Percentiles rank a stretch among this genome's conserved stretches.
These are phyloP conservation scores for Elmis aenea DNA, from an alignment of 2,888 invertebrate species.

Conservation along the genomic window DNA sequence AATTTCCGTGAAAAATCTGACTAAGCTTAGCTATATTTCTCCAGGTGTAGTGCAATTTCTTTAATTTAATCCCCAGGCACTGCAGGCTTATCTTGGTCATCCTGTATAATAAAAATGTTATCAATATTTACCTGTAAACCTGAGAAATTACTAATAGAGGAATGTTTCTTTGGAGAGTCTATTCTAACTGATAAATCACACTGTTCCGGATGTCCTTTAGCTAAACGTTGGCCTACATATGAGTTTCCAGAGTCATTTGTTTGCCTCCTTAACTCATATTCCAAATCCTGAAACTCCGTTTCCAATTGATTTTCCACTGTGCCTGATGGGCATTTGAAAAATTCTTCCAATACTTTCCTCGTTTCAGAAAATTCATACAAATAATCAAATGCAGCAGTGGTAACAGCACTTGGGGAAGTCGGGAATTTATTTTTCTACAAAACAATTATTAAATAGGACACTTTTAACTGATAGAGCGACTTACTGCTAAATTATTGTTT, in stretches of 20 bases:
- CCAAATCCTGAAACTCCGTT: slow-evolving; percentile 60
- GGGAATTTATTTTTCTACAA: slow-evolving; percentile 4
- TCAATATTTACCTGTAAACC: slow-evolving; percentile 52
- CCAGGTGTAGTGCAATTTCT: too few species aligned
- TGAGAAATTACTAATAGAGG: slow-evolving; percentile 54
- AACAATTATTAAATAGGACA: neutral
- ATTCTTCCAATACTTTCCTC: slow-evolving; percentile 85
- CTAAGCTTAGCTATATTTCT: too few species aligned
- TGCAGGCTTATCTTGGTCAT: too few species aligned
- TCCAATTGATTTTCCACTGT: slow-evolving; percentile 56
- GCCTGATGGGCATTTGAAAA: slow-evolving; percentile 76
- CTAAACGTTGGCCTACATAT: slow-evolving; percentile 70
- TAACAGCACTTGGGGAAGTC: slow-evolving; percentile 25
- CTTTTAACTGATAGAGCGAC: slow-evolving; percentile 18
- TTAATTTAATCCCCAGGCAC: too few species aligned
- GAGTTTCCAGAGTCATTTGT: slow-evolving; percentile 60
- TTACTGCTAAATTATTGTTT: slow-evolving; percentile 40
- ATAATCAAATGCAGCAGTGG: slow-evolving; percentile 74
- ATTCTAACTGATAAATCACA: slow-evolving; percentile 44
- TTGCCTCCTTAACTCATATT: slow-evolving; percentile 73
- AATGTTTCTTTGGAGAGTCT: slow-evolving; percentile 57
- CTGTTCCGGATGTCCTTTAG: slow-evolving; percentile 52
- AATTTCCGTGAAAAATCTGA: too few species aligned
- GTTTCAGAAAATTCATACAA: slow-evolving; percentile 91
- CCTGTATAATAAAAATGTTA: too few species aligned